phyloP scores from a whole-genome alignment of 2,797 vertebrate genomes.

The Halcyon chelicuti region DNA sequence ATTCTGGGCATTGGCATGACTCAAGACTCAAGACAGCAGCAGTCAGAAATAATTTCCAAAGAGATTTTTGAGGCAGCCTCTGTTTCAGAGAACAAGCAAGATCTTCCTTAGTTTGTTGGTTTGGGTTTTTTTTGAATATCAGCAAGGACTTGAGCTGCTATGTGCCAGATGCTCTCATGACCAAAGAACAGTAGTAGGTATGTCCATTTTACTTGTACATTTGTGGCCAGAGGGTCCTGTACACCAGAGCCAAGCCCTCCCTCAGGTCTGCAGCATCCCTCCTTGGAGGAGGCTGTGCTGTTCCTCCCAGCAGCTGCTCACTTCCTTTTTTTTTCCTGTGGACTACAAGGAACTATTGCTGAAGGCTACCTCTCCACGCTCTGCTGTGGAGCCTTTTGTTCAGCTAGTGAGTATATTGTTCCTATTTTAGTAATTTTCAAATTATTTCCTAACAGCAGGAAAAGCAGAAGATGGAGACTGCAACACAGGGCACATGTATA shows the following conservation, averaged over 20 bases:
- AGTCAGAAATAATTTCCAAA: background rate
- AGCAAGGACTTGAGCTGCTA: background rate
- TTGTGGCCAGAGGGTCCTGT: background rate
- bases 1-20: background rate
- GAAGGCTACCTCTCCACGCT: background rate
- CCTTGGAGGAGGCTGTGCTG: background rate
- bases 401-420: background rate
- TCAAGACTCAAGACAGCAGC: background rate
- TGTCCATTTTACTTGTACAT: background rate
- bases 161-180: background rate
- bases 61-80: background rate
- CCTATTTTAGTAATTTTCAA: slow-evolving; percentile 53
- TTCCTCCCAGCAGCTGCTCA: background rate
- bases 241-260: background rate
- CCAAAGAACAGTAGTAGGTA: background rate
- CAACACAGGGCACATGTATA: slow-evolving; percentile 32
- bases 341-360: background rate
- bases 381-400: background rate
- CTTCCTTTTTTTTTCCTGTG: background rate
- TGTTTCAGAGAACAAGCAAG: background rate
- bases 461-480: slow-evolving; percentile 24
- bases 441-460: slow-evolving; percentile 59
- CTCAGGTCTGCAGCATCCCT: background rate
- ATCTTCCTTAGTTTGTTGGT: background rate
- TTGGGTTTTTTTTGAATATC: background rate